Evolutionary conservation across 1,140 invertebrate genomes (phyloP).

Genomic region (Aphaenogaster rudis): DNA sequence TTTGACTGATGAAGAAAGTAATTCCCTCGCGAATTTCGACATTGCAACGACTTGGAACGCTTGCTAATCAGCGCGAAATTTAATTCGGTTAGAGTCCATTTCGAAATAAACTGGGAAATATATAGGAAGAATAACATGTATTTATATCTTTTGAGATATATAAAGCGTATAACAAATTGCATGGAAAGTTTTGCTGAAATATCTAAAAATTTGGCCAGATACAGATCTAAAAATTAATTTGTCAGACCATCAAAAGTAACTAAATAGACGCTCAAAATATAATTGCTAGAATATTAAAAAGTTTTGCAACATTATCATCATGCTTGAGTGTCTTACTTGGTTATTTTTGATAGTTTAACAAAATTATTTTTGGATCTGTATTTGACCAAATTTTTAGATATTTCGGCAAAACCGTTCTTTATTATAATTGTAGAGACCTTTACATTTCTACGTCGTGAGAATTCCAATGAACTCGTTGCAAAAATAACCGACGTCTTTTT

Average conservation of each 20-base stretch:
- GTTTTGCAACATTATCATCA: no score
- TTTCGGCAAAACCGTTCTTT: no score
- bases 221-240: no score
- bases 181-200: no score
- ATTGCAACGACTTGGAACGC: neutral
- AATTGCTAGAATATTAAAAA: no score
- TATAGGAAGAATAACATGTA: neutral
- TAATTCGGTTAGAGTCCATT: neutral
- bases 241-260: no score
- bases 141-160: neutral
- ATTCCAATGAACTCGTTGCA: neutral
- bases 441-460: neutral
- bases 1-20: neutral
- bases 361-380: no score
- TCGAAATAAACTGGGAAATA: neutral
- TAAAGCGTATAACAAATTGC: constrained; percentile 2
- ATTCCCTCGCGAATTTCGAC: neutral
- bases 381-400: no score
- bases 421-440: neutral
- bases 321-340: no score
- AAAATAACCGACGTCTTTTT: constrained; percentile 2
- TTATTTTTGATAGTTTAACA: no score
- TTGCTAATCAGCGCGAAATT: neutral
- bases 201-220: no score
- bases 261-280: no score